Base-by-base conservation (phyloP, 2,888 invertebrate species). In the Archaeoteleia sp. region DNA sequence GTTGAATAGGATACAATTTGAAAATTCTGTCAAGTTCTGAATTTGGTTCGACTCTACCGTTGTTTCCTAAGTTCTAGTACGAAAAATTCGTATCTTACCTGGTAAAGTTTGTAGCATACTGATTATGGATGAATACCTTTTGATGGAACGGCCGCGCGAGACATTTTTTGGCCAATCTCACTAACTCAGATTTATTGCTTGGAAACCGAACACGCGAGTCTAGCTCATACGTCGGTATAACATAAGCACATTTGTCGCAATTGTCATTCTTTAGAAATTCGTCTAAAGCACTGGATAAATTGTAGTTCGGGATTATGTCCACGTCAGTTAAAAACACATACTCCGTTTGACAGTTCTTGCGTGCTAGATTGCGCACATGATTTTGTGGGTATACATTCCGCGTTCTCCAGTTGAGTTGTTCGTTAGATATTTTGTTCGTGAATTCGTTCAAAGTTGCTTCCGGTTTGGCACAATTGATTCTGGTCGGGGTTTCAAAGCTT, bases 121-220 rank as follows among this genome's bases (percentile, higher is more conserved):
- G 96, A 84, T 96, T 96, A 84, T 94, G 94, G 76, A 95, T 94
- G 84, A 96, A 96, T 65, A 96, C 94, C 86, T 95, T 95, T 78
- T 94, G 91, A 83, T 96, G 96, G 82, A 96, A 96, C 0, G 95
- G 95, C 82, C 95, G 89, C 0, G 95, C 95, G 42, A 95, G 86
- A 46, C 93, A 94, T 78, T 93, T 93, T 76, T 89, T 91, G 0
- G 93, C 92, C 66, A 95, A 86, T 51, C 93, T 87, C 48, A 95
- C 86, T 58, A 96, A 86, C 74, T 93, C 93, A 12, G 90, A 89
- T 85, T 95, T 95, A 78, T 93, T 93, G n/a, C 87, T 86, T 0
- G 96, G 96, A 80, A 95, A 94, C 40, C 88, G 88, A 0, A 93
- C 93, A 57, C 93, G 88, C 57, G 90, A 89, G 81, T 95, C 95